phyloP scores from a whole-genome alignment of 2,113 vertebrate species.

The Austrofundulus limnaeus region DNA sequence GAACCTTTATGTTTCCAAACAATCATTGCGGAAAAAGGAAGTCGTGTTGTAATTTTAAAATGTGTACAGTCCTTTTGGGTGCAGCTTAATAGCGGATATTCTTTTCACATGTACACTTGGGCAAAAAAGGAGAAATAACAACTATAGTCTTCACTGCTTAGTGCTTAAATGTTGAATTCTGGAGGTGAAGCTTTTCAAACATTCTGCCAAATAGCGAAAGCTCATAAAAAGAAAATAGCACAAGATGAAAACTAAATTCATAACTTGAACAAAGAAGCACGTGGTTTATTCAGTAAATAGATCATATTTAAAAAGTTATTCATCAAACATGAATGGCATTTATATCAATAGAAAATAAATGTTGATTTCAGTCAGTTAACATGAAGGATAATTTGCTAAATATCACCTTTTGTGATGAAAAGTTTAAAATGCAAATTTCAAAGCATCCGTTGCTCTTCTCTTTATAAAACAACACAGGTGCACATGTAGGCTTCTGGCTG shows the following conservation, averaged over 20 bases:
- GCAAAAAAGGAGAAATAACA: conserved; percentile 37
- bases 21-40: conserved; percentile 63
- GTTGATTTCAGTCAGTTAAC: conserved; percentile 56
- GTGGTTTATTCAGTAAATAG: conserved; percentile 54
- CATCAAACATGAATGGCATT: conserved; percentile 37
- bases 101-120: conserved; percentile 40
- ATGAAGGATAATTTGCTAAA: conserved; percentile 43
- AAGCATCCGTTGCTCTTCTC: not conserved
- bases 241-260: conserved; percentile 53
- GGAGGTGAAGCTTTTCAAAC: conserved; percentile 32
- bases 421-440: conserved; percentile 31
- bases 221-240: conserved; percentile 26
- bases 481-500: conserved; percentile 27
- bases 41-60: conserved; percentile 65
- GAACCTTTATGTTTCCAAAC: conserved; percentile 71
- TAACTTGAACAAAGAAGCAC: conserved; percentile 35
- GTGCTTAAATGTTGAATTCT: conserved; percentile 22
- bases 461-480: conserved; percentile 10
- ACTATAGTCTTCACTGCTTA: not conserved
- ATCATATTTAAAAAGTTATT: conserved; percentile 39
- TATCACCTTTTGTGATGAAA: conserved; percentile 5
- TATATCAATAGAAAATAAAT: conserved; percentile 67
- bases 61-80: conserved; percentile 47
- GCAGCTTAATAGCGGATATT: conserved; percentile 54
- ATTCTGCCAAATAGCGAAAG: conserved; percentile 9